Evolutionary conservation across 2,888 invertebrate species (phyloP).

Genomic region (Morpho achilles): DNA sequence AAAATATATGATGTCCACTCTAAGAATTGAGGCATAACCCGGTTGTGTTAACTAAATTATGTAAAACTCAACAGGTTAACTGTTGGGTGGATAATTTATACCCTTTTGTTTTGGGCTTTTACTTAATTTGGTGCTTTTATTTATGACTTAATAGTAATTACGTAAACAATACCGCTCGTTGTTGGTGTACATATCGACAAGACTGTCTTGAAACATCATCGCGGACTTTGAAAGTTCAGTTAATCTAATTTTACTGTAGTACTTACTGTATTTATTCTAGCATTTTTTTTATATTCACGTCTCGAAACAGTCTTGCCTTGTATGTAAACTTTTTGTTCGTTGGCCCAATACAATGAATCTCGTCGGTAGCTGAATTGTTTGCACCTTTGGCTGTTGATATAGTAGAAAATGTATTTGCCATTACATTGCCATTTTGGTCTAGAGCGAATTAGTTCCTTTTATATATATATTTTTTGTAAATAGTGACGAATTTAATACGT

Average conservation of each 20-base stretch:
- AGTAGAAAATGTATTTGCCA: slow-evolving; percentile 68
- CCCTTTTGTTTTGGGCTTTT: slow-evolving; percentile 28
- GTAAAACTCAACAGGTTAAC: slow-evolving; percentile 31
- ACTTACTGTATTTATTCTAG: slow-evolving; percentile 2
- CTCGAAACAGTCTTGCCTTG: slow-evolving; percentile 16
- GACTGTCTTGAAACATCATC: slow-evolving; percentile 11
- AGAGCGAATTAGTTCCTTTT: slow-evolving; percentile 75
- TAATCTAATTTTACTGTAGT: background rate
- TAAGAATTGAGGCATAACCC: slow-evolving; percentile 36
- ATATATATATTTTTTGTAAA: slow-evolving; percentile 66
- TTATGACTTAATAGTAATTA: slow-evolving; percentile 28
- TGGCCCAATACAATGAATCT: slow-evolving; percentile 39
- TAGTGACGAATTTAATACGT: slow-evolving; percentile 71
- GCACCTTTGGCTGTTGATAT: slow-evolving; percentile 60
- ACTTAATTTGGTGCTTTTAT: slow-evolving; percentile 36
- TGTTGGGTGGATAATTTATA: slow-evolving; percentile 1
- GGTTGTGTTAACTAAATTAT: slow-evolving; percentile 36
- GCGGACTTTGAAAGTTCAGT: slow-evolving; percentile 4
- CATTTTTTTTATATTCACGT: slow-evolving; percentile 7
- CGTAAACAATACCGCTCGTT: slow-evolving; percentile 23
- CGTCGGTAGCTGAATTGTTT: slow-evolving; percentile 44
- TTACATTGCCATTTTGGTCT: slow-evolving; percentile 77
- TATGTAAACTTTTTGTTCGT: slow-evolving; percentile 24
- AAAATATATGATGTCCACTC: slow-evolving; percentile 43
- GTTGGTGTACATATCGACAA: slow-evolving; percentile 2